A percentile compares a stretch with the other conserved stretches of the same genome.
phyloP scores from a whole-genome alignment of 2,797 vertebrate species.

The Hemitrygon akajei region DNA sequence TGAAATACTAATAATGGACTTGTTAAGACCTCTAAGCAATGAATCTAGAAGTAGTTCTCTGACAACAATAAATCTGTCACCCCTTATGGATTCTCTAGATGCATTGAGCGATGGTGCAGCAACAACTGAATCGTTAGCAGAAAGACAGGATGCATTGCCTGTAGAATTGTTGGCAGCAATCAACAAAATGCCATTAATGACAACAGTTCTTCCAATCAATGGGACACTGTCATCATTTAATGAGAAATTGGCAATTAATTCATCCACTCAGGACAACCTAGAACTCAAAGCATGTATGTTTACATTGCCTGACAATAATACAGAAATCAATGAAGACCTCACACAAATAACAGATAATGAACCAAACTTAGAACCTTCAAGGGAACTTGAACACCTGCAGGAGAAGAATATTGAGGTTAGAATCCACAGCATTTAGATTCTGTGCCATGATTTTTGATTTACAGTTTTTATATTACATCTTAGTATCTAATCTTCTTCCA shows the following conservation, averaged over 20 bases:
- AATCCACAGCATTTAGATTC: background rate
- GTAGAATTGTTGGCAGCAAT: constrained; percentile 43
- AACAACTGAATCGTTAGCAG: constrained; percentile 41
- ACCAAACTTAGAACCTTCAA: constrained; percentile 44
- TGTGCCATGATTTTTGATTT: background rate
- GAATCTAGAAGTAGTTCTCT: background rate
- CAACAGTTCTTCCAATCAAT: background rate
- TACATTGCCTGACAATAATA: background rate
- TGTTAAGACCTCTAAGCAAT: constrained; percentile 40
- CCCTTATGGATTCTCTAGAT: constrained; percentile 31
- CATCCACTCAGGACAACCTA: background rate
- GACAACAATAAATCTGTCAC: constrained; percentile 38
- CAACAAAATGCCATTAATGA: constrained; percentile 45
- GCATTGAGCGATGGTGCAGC: constrained; percentile 25
- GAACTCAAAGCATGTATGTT: background rate
- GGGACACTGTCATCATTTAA: background rate
- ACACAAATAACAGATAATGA: constrained; percentile 43
- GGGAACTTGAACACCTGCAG: constrained; percentile 8
- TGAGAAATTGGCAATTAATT: background rate
- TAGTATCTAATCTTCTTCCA: background rate
- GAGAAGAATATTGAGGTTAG: background rate
- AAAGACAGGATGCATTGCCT: constrained; percentile 43
- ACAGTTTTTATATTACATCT: background rate
- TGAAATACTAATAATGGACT: background rate
- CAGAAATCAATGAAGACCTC: constrained; percentile 42